Base-by-base conservation (phyloP, 92 coral and sea anemone genomes). In the Umimayanthus kanabou region DNA sequence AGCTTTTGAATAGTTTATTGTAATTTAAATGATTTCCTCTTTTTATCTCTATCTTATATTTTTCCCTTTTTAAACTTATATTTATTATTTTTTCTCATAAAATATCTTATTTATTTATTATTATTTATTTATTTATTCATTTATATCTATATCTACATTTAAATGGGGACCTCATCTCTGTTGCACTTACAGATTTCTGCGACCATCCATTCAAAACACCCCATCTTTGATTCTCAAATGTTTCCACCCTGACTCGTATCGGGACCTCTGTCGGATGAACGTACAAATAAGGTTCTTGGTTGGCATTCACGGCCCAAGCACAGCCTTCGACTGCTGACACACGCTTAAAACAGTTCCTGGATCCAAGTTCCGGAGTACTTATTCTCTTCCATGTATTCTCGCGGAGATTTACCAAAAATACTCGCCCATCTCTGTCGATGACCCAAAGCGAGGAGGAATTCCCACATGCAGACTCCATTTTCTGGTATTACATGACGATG, bases 301-400 rank as follows among this genome's bases (percentile, higher is more conserved):
- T 96, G 16, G 98, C 97, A 29, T 94, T 96, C n/a, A 97, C 93
- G 30, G 99, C 98, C 96, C 98, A 97, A 11, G 99, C 99, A 95
- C 99, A 97, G 20, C 90, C 76, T 57, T 89, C 92, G 4, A 93
- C 97, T 0, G 99, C 97, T 47, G 97, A 93, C 57, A 97, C 85
- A 37, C 99, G 95, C 84, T 97, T 97, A 80, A 97, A 95, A 89
- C 96, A 95, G 87, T 95, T 95, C 70, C 98, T 90, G 2, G 98
- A 95, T 40, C 96, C 94, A 71, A 95, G 96, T 42, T 90, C 85
- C 4, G 98, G 98, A 10, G 98, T 93, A 14, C 96, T 88, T 47
- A 95, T 88, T n/a, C 90, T 88, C 15, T 85, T 94, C 98, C 98
- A 95, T 4, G 93, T 88, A 53, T 95, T 95, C 64, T 93, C 96